Evolutionary conservation across 2,113 vertebrate genomes (phyloP).

Genomic region (Crotalus helleri): DNA sequence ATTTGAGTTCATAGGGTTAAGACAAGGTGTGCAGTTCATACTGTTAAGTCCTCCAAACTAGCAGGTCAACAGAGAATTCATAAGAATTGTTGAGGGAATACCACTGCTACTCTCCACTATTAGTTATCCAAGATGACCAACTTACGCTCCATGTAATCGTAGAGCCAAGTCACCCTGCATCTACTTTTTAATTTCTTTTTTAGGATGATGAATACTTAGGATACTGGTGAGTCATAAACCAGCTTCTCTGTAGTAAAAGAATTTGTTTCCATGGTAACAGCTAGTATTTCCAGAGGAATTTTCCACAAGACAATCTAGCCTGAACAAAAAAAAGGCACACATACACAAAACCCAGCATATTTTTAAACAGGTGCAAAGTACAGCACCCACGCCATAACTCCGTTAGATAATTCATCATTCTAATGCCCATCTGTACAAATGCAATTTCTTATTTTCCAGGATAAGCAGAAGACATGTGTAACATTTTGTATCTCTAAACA

Average conservation of each 20-base stretch:
- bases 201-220: conserved; percentile 19
- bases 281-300: conserved; percentile 4
- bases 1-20: background rate
- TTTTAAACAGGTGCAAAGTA: conserved; percentile 3
- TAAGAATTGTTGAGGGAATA: background rate
- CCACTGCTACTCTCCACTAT: background rate
- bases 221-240: conserved; percentile 25
- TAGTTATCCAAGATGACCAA: background rate
- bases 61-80: background rate
- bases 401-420: background rate
- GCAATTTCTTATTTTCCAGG: background rate
- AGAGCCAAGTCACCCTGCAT: background rate
- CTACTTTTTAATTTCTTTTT: background rate
- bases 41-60: background rate
- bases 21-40: background rate
- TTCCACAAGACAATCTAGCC: background rate
- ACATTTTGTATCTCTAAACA: background rate
- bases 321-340: background rate
- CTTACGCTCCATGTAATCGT: background rate
- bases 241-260: conserved; percentile 4
- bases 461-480: background rate
- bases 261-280: conserved; percentile 22
- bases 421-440: background rate
- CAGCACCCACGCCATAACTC: background rate
- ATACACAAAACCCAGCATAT: background rate